Conservation (phyloP, 2,888 invertebrate genomes). For the Hermaeophaga mercurialis region DNA sequence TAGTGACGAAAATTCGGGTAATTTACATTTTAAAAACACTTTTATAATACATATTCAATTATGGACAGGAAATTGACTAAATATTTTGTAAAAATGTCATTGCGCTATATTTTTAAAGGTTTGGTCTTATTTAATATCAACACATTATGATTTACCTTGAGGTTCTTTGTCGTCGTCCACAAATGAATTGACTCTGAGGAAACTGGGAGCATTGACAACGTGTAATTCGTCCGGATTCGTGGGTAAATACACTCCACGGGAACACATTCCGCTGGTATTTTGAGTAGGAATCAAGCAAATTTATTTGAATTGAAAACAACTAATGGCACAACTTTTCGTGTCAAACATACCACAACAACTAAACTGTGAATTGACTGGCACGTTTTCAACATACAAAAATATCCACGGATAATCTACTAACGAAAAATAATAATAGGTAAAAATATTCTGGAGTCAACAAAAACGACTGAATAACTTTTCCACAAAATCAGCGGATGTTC, state of each 20-base stretch:
- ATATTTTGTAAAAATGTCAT: too few species aligned
- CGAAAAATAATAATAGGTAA: slow-evolving; percentile 19
- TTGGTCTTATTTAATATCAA: too few species aligned
- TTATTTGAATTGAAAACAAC: background rate
- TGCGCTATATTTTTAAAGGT: too few species aligned
- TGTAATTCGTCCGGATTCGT: slow-evolving; percentile 42
- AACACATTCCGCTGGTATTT: slow-evolving; percentile 47
- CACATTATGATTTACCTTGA: slow-evolving; percentile 20
- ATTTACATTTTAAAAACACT: too few species aligned
- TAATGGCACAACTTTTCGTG: slow-evolving; percentile 25
- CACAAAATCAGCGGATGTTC: background rate
- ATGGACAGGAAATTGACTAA: too few species aligned
- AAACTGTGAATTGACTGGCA: slow-evolving; percentile 42
- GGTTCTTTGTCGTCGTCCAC: slow-evolving; percentile 46
- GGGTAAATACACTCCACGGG: slow-evolving; percentile 48
- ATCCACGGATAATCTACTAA: slow-evolving; percentile 21
- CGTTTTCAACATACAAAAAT: slow-evolving; percentile 44
- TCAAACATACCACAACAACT: slow-evolving; percentile 39
- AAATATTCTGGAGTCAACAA: background rate
- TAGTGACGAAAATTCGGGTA: too few species aligned
- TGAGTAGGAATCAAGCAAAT: slow-evolving; percentile 7
- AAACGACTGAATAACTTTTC: background rate
- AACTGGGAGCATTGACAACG: slow-evolving; percentile 47
- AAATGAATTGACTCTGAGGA: slow-evolving; percentile 51
- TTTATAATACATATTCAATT: too few species aligned